Base-by-base conservation (phyloP, 53 echinoderm and acorn worm species). In the Stichopus horrens region DNA sequence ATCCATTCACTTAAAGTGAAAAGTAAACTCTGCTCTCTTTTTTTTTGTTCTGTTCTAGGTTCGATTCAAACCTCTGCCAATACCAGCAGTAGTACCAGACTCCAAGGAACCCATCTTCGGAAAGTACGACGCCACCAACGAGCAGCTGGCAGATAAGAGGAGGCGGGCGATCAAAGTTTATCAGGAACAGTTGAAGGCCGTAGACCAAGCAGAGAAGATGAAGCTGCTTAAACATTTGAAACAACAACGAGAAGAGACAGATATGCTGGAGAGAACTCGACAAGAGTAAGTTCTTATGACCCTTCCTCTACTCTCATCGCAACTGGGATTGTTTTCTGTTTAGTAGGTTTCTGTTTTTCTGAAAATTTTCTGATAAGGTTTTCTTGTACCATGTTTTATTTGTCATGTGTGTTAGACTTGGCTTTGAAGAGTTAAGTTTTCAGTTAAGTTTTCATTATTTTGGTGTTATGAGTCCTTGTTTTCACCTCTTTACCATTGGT, bases 41-140 rank as follows among this genome's bases (percentile, higher is more conserved):
- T 76, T 5, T 83, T 60, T 5, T 76, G n/a, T 83, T 60, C 8
- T 51, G 9, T 55, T 87, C 14, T 77, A 97, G 97, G 95, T 97
- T 21, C 97, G 97, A 19, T 97, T 97, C 75, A 97, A 97, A 89
- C 98, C 98, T 8, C 98, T 97, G 55, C 98, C 98, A 7, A 78
- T 97, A 11, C 98, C 98, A 8, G 94, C 93, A 7, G 95, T 94
- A 6, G 95, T 97, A 13, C 88, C 98, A 8, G 98, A 97, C 89
- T 97, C 98, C 16, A 95, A 93, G 76, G 98, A 94, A 73, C 94
- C 98, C 22, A 95, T 97, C 58, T 97, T 97, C 86, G 98, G 98
- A 74, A 97, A 97, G 90, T 93, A 92, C 65, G 98, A 97, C 63
- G 95, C 92, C 59, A 94, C 95, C 89, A 97, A 97, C 76, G 98